phyloP scores from a whole-genome alignment of 2,797 vertebrate species.

The Gastrophryne carolinensis region DNA sequence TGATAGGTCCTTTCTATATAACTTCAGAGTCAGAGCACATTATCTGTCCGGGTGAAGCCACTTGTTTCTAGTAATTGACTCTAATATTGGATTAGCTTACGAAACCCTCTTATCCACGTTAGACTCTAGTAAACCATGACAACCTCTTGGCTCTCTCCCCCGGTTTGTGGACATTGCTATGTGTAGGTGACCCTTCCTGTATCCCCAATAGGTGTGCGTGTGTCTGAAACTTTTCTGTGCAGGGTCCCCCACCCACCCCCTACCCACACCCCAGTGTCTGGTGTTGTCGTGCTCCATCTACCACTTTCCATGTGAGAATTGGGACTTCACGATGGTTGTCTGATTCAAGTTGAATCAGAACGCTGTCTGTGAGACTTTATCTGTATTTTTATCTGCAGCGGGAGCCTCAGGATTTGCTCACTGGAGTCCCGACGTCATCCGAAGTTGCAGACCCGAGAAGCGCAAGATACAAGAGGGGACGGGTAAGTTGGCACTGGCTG shows the following conservation, averaged over 20 bases:
- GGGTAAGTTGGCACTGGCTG: constrained; percentile 35
- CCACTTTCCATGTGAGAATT: constrained; percentile 28
- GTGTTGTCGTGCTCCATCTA: constrained; percentile 36
- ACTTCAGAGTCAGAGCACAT: too few species aligned
- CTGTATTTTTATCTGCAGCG: constrained; percentile 50
- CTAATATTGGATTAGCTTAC: too few species aligned
- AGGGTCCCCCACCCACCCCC: too few species aligned
- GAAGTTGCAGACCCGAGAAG: constrained; percentile 39
- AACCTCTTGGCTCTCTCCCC: too few species aligned
- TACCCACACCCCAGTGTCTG: constrained; percentile 29
- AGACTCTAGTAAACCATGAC: too few species aligned
- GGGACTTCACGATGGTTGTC: constrained; percentile 36
- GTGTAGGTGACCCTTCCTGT: constrained; percentile 13
- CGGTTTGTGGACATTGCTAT: neutral
- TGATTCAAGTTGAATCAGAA: constrained; percentile 48
- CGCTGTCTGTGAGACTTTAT: constrained; percentile 49
- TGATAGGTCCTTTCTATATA: too few species aligned
- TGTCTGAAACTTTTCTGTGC: neutral
- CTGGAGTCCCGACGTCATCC: constrained; percentile 50
- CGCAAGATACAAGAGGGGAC: constrained; percentile 39
- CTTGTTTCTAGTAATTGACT: neutral
- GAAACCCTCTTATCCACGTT: too few species aligned
- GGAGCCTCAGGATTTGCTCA: constrained; percentile 39
- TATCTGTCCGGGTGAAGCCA: neutral
- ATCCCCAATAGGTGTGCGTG: neutral